phyloP scores from a whole-genome alignment of 2,888 invertebrate genomes.

The Cantharis rustica region DNA sequence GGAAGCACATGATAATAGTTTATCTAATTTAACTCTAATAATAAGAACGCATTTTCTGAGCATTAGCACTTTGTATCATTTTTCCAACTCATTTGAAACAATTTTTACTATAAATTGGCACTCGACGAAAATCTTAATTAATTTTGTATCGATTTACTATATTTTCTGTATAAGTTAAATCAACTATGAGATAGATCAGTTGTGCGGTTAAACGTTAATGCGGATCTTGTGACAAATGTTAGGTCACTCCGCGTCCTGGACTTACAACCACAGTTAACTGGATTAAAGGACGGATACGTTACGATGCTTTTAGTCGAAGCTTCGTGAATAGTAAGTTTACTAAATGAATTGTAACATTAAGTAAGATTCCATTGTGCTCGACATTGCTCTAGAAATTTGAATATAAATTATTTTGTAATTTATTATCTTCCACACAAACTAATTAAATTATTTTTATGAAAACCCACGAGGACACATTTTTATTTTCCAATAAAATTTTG shows the following conservation, averaged over 20 bases:
- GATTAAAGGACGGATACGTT: conserved; percentile 49
- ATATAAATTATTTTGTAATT: background rate
- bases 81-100: background rate
- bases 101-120: background rate
- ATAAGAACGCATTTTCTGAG: background rate
- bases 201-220: conserved; percentile 19
- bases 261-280: conserved; percentile 51
- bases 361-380: background rate
- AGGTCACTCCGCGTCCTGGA: conserved; percentile 48
- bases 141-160: background rate
- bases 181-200: background rate
- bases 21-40: background rate
- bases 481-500: background rate
- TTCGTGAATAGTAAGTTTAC: conserved; percentile 52
- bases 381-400: background rate
- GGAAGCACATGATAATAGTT: background rate
- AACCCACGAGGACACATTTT: background rate
- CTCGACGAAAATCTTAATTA: background rate
- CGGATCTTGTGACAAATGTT: conserved; percentile 51
- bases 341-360: conserved; percentile 47
- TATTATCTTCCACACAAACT: background rate
- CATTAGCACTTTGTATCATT: background rate
- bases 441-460: background rate
- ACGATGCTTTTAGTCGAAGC: conserved; percentile 46
- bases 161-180: background rate